Evolutionary conservation across 1,140 invertebrate species (phyloP).

Genomic region (Pachypeltis micranthus): DNA sequence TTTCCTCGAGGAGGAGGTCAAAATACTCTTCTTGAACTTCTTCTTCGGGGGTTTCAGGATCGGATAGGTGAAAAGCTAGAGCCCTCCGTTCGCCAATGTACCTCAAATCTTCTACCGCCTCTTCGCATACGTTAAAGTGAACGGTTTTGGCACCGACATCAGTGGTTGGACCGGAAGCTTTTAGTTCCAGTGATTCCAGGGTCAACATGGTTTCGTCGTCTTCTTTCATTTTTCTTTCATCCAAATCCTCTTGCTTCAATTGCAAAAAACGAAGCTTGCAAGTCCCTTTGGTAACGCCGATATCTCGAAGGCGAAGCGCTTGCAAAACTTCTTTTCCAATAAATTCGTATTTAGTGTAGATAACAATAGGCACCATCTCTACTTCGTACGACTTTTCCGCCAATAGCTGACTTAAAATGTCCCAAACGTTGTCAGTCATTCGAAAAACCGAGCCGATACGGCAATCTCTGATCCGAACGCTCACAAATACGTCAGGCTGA

Average conservation of each 20-base stretch:
- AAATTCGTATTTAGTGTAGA: constrained; percentile 1
- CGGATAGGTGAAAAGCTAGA: background rate
- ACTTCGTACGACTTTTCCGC: background rate
- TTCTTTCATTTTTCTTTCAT: constrained; percentile 9
- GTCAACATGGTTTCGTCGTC: background rate
- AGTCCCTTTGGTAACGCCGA: background rate
- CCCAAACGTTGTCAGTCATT: background rate
- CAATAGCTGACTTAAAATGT: background rate
- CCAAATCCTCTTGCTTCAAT: constrained; percentile 8
- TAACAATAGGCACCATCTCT: background rate
- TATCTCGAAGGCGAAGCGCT: background rate
- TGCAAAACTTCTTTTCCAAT: background rate
- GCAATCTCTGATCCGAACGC: background rate
- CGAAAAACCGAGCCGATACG: background rate
- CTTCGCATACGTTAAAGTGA: background rate
- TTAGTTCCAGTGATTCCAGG: constrained; percentile 6
- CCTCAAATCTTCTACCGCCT: background rate
- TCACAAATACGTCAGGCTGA: background rate
- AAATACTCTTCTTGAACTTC: constrained; percentile 6
- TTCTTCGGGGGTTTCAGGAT: background rate
- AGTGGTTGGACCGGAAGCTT: background rate
- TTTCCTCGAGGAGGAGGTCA: background rate
- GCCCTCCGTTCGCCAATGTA: background rate
- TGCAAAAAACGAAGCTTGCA: background rate
- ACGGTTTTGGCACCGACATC: constrained; percentile 1